Percentiles rank a stretch among this genome's conserved stretches.
These are phyloP conservation scores for Triplophysa yarkandensis DNA, from an alignment of 2,797 vertebrate genomes.

Conservation along the genomic window DNA sequence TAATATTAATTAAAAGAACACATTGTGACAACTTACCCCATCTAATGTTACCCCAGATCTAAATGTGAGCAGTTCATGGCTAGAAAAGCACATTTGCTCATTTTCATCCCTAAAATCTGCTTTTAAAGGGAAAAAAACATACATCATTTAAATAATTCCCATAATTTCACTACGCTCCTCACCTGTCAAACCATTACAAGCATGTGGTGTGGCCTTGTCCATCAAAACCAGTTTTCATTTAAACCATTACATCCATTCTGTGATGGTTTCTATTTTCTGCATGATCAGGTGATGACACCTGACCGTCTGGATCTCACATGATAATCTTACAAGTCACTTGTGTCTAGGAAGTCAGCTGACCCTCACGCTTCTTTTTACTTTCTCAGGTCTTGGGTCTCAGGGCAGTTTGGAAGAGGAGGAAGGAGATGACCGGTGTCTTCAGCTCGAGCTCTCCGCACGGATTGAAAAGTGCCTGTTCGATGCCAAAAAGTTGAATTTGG, in stretches of 20 bases:
- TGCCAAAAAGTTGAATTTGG: constrained; percentile 71
- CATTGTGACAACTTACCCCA: neutral
- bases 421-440: constrained; percentile 53
- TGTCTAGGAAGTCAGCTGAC: constrained; percentile 24
- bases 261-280: neutral
- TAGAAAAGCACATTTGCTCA: too few species aligned
- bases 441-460: constrained; percentile 65
- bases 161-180: too few species aligned
- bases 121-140: too few species aligned
- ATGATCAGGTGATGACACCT: constrained; percentile 59
- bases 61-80: too few species aligned
- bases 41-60: neutral
- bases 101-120: too few species aligned
- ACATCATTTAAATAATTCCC: too few species aligned
- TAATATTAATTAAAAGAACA: too few species aligned
- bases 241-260: neutral
- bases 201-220: too few species aligned
- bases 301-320: neutral
- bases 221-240: too few species aligned
- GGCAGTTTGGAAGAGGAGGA: constrained; percentile 65
- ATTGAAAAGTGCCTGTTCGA: constrained; percentile 71
- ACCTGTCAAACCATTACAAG: neutral
- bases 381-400: constrained; percentile 58
- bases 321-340: neutral
- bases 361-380: neutral